Conservation (phyloP, 2,113 vertebrate genomes). For the Chauna torquata region DNA sequence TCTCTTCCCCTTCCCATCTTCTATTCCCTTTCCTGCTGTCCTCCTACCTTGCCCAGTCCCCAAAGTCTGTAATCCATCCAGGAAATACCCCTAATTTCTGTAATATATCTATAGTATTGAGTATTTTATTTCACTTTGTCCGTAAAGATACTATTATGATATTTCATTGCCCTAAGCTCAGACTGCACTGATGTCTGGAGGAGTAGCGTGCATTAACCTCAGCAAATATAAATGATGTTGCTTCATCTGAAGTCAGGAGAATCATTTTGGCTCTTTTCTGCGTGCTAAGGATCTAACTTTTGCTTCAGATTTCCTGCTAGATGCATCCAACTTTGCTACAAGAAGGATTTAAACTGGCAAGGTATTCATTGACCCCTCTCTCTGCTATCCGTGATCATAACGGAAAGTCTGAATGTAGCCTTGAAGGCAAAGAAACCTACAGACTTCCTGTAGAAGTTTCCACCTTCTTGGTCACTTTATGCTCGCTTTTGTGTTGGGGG, state of each 20-base stretch:
- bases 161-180: neutral
- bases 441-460: neutral
- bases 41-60: neutral
- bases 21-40: neutral
- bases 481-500: constrained; percentile 12
- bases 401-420: neutral
- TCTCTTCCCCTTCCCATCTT: neutral
- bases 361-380: neutral
- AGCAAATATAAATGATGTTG: neutral
- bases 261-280: neutral
- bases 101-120: neutral
- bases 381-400: neutral
- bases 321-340: neutral
- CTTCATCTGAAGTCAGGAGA: neutral
- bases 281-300: neutral
- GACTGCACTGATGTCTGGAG: neutral
- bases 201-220: neutral
- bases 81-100: neutral
- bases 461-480: neutral
- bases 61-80: neutral
- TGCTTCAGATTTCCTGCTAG: neutral
- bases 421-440: neutral
- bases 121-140: neutral
- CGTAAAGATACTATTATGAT: neutral
- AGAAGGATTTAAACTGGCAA: neutral